A percentile compares a stretch with the other conserved stretches of the same genome.
Evolutionary conservation across 2,888 invertebrate genomes (phyloP).

Genomic region (Entomobrya proxima): DNA sequence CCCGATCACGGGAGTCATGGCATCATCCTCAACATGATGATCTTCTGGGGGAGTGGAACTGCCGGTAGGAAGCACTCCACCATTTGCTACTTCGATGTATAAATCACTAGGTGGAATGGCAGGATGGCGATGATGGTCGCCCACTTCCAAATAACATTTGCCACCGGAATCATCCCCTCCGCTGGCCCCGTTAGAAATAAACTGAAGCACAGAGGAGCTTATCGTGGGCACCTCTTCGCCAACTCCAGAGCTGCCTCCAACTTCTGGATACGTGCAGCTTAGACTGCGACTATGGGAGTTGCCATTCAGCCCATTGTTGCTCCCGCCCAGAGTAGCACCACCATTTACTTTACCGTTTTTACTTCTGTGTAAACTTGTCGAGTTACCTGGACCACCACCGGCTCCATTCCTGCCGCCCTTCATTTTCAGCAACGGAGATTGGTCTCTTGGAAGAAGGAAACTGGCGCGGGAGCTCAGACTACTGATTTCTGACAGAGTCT

Average conservation of each 20-base stretch:
- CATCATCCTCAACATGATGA: constrained; percentile 50
- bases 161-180: constrained; percentile 56
- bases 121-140: constrained; percentile 44
- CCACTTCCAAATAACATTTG: constrained; percentile 58
- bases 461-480: constrained; percentile 85
- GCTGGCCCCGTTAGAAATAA: constrained; percentile 28
- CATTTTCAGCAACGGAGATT: constrained; percentile 71
- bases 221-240: constrained; percentile 72
- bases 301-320: constrained; percentile 43
- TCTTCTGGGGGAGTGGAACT: constrained; percentile 42
- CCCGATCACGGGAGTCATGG: constrained; percentile 52
- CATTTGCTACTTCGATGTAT: constrained; percentile 50
- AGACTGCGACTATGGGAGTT: constrained; percentile 72
- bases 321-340: constrained; percentile 5
- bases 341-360: constrained; percentile 68
- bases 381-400: constrained; percentile 49
- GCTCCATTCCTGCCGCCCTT: constrained; percentile 69
- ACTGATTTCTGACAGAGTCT: constrained; percentile 88
- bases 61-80: constrained; percentile 56
- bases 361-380: constrained; percentile 65
- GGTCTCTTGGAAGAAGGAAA: constrained; percentile 76
- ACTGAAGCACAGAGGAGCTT: constrained; percentile 63
- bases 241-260: constrained; percentile 26
- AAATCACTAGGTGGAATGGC: constrained; percentile 35
- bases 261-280: constrained; percentile 74